A percentile compares a stretch with the other conserved stretches of the same genome.
phyloP scores from a whole-genome alignment of 2,797 vertebrate species.

The Pristis pectinata region DNA sequence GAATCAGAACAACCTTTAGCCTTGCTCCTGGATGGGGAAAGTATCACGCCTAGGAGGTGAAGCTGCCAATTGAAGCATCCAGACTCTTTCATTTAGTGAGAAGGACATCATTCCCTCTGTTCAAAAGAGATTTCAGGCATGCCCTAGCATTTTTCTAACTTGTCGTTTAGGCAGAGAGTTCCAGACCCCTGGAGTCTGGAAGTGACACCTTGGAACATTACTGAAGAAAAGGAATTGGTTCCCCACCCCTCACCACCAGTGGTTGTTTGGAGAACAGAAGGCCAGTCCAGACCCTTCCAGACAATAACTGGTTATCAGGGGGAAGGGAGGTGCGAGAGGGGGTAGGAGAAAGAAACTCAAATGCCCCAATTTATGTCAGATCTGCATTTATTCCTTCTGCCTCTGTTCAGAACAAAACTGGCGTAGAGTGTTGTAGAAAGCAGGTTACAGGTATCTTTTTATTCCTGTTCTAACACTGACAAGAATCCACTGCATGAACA shows the following conservation, averaged over 20 bases:
- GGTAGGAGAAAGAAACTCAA: background rate
- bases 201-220: background rate
- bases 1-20: background rate
- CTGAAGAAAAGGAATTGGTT: background rate
- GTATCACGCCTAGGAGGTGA: background rate
- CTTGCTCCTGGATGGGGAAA: background rate
- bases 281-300: background rate
- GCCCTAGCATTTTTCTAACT: background rate
- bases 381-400: background rate
- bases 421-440: background rate
- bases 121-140: background rate
- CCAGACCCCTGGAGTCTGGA: background rate
- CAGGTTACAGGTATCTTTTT: background rate
- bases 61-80: background rate
- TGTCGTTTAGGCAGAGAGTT: no score
- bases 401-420: background rate
- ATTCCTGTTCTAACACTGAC: background rate
- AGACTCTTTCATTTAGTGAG: background rate
- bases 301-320: background rate
- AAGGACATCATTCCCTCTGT: background rate
- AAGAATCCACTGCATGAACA: background rate
- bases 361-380: background rate
- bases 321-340: background rate
- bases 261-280: background rate
- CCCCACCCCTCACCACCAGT: background rate